Base-by-base conservation (phyloP, 2,888 invertebrate genomes). In the Gymnosoma rotundatum region DNA sequence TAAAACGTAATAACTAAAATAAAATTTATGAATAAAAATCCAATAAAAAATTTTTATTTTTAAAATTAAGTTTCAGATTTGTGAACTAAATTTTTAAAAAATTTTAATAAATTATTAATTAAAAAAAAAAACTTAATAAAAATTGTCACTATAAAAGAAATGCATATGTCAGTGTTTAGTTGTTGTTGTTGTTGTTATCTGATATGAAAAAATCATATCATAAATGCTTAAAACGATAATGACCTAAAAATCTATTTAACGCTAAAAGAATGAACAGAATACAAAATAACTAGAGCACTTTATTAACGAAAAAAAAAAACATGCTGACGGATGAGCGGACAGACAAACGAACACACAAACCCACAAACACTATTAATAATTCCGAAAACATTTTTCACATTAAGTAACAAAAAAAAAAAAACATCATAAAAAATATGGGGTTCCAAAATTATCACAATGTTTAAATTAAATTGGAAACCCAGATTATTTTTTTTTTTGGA, bases 171-270 rank as follows among this genome's bases (percentile, higher is more conserved):
- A 67, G 73, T 52, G 18, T 25, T 38, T 38, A 4, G 25, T 32
- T 32, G 5, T 42, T 42, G 42, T 42, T 42, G 42, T 42, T 42
- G 32, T 32, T 42, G n/a, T 45, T 16, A 18, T 61, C 32, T 54
- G 48, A 21, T 54, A 14, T 58, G 6, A 54, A 6, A 74, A 54
- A n/a, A 18, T 3, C n/a, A 21, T 25, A 70, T 73, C 60, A 66
- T 8, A 72, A 80, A 80, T 72, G 61, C 56, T 63, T 69, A 76
- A 80, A 84, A 84, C 76, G 81, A 84, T 84, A 84, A 84, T 84
- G 84, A 81, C 84, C 84, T 50, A 81, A 81, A 84, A 78, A 76
- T 64, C 70, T 76, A 66, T 82, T 81, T 70, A 64, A 82, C 75
- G 70, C 81, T 82, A 52, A 82, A 82, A 63, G 56, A 45, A 66